Evolutionary conservation across 2,113 vertebrate genomes (phyloP).

Genomic region (Cheilinus undulatus): DNA sequence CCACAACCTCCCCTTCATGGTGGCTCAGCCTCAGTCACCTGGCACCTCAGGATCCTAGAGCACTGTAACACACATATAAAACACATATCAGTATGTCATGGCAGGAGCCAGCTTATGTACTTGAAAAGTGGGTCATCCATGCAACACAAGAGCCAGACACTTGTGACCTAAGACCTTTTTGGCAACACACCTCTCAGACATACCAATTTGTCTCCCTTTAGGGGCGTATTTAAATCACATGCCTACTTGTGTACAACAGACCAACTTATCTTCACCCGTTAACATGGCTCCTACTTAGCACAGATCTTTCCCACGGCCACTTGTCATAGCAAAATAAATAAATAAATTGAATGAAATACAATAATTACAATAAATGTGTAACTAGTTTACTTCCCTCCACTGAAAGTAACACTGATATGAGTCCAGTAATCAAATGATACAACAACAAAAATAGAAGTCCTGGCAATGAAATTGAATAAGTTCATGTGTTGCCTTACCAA

Average conservation of each 20-base stretch:
- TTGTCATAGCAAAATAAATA: too few relatives aligned
- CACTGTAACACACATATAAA: constrained; percentile 51
- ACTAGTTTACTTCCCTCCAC: too few relatives aligned
- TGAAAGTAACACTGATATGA: too few relatives aligned
- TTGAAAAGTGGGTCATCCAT: constrained; percentile 43
- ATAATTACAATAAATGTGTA: too few relatives aligned
- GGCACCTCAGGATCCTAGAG: constrained; percentile 23
- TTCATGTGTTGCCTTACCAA: too few relatives aligned
- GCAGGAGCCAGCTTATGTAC: constrained; percentile 41
- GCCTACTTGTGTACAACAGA: constrained; percentile 36
- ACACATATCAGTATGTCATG: constrained; percentile 15
- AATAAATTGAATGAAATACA: too few relatives aligned
- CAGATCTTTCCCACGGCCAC: neutral
- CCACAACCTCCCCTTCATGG: constrained; percentile 15
- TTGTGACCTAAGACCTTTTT: constrained; percentile 38
- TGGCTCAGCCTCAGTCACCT: constrained; percentile 13
- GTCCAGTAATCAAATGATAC: too few relatives aligned
- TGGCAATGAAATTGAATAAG: too few relatives aligned
- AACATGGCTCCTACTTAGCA: neutral
- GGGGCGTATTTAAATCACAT: constrained; percentile 30
- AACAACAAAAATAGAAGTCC: too few relatives aligned
- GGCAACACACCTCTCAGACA: constrained; percentile 22
- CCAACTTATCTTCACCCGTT: constrained; percentile 8
- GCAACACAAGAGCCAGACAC: constrained; percentile 43
- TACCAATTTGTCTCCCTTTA: constrained; percentile 6